phyloP scores from a whole-genome alignment of 2,888 invertebrate genomes.

The Crepidodera aurea region DNA sequence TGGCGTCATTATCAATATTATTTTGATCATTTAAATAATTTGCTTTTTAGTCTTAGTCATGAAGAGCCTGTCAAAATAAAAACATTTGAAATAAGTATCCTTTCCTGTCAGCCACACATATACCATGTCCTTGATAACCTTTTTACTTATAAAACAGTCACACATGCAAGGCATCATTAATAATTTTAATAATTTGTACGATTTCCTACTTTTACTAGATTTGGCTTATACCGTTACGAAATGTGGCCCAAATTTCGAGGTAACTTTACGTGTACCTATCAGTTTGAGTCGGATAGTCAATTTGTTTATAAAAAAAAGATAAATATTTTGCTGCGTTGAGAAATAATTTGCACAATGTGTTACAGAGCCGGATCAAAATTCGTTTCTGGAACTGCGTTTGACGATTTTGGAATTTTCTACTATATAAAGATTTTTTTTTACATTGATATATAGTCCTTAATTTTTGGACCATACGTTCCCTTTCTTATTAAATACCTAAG shows the following conservation, averaged over 20 bases:
- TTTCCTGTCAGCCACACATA: too few species aligned
- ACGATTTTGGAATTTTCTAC: too few species aligned
- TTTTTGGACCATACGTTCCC: too few species aligned
- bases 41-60: too few species aligned
- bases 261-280: constrained; percentile 8
- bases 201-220: constrained; percentile 15
- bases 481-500: too few species aligned
- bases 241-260: constrained; percentile 15
- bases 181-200: neutral
- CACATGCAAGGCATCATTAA: neutral
- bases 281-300: neutral
- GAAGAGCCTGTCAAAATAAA: too few species aligned
- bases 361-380: neutral
- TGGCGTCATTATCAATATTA: too few species aligned
- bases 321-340: neutral
- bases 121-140: constrained; percentile 5
- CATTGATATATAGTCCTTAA: too few species aligned
- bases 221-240: neutral
- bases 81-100: neutral
- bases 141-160: neutral
- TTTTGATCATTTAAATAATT: too few species aligned
- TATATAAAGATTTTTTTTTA: too few species aligned
- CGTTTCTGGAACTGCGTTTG: too few species aligned
- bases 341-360: constrained; percentile 3
- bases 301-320: constrained; percentile 8